Percentiles rank a stretch among this genome's conserved stretches.
These are phyloP conservation scores for Eubasilissa regina DNA, from an alignment of 1,140 invertebrate genomes.

Conservation along the genomic window DNA sequence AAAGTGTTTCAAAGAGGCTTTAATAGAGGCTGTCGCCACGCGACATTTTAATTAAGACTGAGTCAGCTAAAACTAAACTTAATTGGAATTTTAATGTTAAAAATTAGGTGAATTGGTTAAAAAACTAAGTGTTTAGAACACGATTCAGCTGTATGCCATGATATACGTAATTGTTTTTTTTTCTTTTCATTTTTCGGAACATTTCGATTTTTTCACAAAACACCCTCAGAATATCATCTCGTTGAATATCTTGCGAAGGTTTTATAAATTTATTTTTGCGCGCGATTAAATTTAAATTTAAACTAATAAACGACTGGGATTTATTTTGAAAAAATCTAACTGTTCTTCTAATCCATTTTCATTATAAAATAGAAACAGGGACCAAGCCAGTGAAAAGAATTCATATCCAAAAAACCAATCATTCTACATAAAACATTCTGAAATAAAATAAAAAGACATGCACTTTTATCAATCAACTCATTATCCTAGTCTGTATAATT, in stretches of 20 bases:
- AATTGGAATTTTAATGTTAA: constrained; percentile 11
- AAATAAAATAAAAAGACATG: constrained; percentile 23
- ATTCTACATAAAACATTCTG: constrained; percentile 7
- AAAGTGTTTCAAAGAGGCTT: constrained; percentile 32
- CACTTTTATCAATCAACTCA: constrained; percentile 9
- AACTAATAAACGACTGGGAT: background rate
- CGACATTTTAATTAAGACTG: constrained; percentile 32
- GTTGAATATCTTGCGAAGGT: too few relatives aligned
- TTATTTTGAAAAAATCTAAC: constrained; percentile 4
- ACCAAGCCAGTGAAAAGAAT: constrained; percentile 13
- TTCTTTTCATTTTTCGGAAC: constrained; percentile 26
- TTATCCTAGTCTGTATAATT: constrained; percentile 11
- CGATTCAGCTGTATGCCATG: constrained; percentile 31
- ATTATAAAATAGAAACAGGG: constrained; percentile 30
- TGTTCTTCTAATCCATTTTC: constrained; percentile 24
- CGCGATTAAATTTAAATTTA: too few relatives aligned
- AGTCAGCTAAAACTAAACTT: constrained; percentile 36
- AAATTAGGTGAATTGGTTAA: constrained; percentile 5
- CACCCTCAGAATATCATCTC: too few relatives aligned
- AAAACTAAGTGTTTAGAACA: constrained; percentile 9
- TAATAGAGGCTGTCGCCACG: constrained; percentile 25
- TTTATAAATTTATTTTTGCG: too few relatives aligned
- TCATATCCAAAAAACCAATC: constrained; percentile 38
- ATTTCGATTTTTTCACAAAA: constrained; percentile 16
- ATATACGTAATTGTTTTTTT: constrained; percentile 16